A percentile compares a stretch with the other conserved stretches of the same genome.
phyloP scores from a whole-genome alignment of 2,797 vertebrate genomes.

The Trichosurus vulpecula region DNA sequence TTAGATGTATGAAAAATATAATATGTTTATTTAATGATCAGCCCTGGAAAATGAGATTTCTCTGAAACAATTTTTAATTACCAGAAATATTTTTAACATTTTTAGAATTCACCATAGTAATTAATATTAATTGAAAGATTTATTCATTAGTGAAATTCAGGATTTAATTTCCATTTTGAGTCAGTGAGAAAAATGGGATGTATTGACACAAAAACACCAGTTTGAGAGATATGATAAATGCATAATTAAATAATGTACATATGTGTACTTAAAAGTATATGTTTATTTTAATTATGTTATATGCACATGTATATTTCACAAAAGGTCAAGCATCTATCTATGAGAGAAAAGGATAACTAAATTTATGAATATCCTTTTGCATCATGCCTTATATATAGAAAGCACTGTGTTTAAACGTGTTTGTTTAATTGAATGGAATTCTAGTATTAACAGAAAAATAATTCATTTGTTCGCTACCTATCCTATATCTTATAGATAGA shows the following conservation, averaged over 20 bases:
- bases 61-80: conserved; percentile 50
- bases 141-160: conserved; percentile 42
- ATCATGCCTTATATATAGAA: conserved; percentile 23
- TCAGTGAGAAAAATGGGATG: conserved; percentile 40
- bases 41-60: conserved; percentile 51
- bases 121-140: conserved; percentile 55
- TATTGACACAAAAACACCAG: too few relatives aligned
- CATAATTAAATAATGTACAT: too few relatives aligned
- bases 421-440: conserved; percentile 29
- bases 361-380: conserved; percentile 1
- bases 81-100: neutral
- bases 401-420: neutral
- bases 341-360: conserved; percentile 19
- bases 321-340: neutral
- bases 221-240: too few relatives aligned
- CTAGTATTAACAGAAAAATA: conserved; percentile 42
- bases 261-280: too few relatives aligned
- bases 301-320: neutral
- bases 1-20: conserved; percentile 54
- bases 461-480: conserved; percentile 36
- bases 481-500: neutral
- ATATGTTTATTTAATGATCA: conserved; percentile 28
- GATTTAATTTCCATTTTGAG: conserved; percentile 41
- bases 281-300: too few relatives aligned
- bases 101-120: conserved; percentile 38